Conservation (phyloP, 1,140 invertebrate genomes). For the Zaprionus gabonicus region DNA sequence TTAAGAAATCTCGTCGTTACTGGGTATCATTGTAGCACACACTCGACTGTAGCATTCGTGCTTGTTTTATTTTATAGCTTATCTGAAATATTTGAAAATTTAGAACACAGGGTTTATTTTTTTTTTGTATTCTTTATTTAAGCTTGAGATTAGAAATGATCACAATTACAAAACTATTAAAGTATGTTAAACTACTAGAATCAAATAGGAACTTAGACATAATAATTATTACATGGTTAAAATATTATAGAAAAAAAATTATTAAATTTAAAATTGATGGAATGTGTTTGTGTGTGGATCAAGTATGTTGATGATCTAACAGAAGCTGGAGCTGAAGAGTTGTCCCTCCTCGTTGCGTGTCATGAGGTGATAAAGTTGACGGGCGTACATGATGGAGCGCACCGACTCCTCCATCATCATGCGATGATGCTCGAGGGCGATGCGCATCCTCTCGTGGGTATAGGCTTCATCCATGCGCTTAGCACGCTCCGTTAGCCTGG, state of each 20-base stretch:
- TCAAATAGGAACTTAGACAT: neutral
- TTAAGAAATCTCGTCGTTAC: no score
- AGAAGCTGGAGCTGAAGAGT: conserved; percentile 16
- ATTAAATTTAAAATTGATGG: no score
- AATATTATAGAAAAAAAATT: no score
- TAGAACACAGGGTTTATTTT: neutral
- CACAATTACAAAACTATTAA: neutral
- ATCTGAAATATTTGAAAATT: neutral
- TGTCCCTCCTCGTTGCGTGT: conserved; percentile 64
- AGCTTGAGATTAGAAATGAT: neutral
- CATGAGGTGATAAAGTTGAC: conserved; percentile 62
- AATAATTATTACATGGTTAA: neutral
- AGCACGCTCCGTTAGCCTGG: conserved; percentile 34
- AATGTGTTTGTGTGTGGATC: neutral
- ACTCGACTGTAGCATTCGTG: no score
- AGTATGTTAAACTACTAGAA: neutral
- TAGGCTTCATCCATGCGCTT: conserved; percentile 57
- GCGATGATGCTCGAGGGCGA: conserved; percentile 53
- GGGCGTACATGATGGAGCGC: conserved; percentile 71
- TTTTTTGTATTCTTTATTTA: neutral
- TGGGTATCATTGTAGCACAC: no score
- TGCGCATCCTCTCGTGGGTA: conserved; percentile 61
- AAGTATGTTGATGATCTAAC: conserved; percentile 23
- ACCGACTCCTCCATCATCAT: conserved; percentile 72
- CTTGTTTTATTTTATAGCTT: no score